phyloP scores from a whole-genome alignment of 2,113 vertebrate genomes.

The Drymodes brunneopygia region DNA sequence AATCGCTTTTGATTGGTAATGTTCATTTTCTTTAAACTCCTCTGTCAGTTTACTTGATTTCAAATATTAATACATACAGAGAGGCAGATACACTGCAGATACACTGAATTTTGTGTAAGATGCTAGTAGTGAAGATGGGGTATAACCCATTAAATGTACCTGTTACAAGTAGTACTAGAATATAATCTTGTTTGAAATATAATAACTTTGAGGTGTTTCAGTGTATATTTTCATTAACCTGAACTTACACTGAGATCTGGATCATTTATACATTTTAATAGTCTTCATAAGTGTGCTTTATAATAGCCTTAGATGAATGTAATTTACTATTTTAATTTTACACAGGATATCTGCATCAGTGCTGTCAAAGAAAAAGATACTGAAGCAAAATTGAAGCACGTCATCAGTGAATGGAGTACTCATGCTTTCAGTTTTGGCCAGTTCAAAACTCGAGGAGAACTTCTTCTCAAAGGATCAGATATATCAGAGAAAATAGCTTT shows the following conservation, averaged over 20 bases:
- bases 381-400: conserved; percentile 78
- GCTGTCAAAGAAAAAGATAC: conserved; percentile 85
- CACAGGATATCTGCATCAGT: conserved; percentile 81
- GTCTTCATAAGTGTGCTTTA: background rate
- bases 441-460: conserved; percentile 80
- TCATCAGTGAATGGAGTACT: conserved; percentile 76
- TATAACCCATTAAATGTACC: background rate
- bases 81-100: background rate
- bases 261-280: background rate
- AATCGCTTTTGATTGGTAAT: background rate
- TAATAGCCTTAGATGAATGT: background rate
- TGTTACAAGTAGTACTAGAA: background rate
- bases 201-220: background rate
- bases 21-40: background rate
- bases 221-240: background rate
- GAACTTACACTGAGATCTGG: background rate
- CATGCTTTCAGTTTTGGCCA: conserved; percentile 75
- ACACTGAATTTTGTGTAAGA: background rate
- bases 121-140: background rate
- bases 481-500: conserved; percentile 73
- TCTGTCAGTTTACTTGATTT: background rate
- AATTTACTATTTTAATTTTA: background rate
- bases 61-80: background rate
- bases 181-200: background rate
- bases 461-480: conserved; percentile 80